Conservation (phyloP, 2,113 vertebrate species). For the Tympanuchus pallidicinctus region DNA sequence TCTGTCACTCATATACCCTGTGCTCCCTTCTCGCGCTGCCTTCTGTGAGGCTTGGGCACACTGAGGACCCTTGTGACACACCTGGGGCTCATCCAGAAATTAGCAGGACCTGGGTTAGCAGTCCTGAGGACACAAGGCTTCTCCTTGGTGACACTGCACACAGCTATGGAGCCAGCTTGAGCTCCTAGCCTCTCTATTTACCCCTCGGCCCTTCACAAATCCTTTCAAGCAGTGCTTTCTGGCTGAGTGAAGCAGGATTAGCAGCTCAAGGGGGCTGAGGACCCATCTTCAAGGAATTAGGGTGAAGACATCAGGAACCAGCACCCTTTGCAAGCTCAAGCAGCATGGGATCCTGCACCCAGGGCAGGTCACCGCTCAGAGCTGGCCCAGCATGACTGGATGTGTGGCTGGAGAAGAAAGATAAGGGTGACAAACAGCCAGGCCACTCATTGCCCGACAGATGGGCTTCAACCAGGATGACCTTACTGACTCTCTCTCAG, state of each 20-base stretch:
- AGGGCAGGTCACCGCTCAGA: rapidly evolving
- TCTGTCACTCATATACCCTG: rapidly evolving
- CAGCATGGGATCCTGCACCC: background rate
- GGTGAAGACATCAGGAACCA: background rate
- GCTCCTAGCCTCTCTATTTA: background rate
- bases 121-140: background rate
- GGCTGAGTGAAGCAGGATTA: rapidly evolving
- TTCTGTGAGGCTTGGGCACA: background rate
- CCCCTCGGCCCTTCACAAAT: background rate
- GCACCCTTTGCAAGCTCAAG: rapidly evolving
- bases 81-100: background rate
- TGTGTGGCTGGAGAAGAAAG: background rate
- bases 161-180: background rate
- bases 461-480: background rate
- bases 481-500: background rate
- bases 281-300: background rate
- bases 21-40: background rate
- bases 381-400: no score
- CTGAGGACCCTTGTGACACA: background rate
- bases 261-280: background rate
- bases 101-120: background rate
- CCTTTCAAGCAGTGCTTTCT: background rate
- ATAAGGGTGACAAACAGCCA: background rate
- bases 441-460: background rate
- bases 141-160: background rate